These are phyloP conservation scores for Heloderma charlesbogerti DNA, from an alignment of 2,113 vertebrate genomes.

Conservation along the genomic window DNA sequence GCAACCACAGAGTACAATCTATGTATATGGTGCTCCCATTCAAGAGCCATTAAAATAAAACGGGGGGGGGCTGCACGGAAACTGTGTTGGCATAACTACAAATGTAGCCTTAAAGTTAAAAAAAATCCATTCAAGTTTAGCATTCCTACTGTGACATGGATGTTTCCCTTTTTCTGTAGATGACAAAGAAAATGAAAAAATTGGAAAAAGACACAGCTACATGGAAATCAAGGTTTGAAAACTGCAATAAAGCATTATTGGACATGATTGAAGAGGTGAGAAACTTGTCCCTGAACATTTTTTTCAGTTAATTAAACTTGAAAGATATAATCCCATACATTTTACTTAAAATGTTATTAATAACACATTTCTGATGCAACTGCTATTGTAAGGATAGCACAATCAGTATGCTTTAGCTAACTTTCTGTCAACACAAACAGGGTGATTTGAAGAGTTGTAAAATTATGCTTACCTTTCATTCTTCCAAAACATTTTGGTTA, in stretches of 20 bases:
- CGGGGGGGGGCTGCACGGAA: not conserved
- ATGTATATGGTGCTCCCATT: not conserved
- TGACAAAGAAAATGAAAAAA: slow-evolving; percentile 96
- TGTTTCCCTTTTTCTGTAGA: slow-evolving; percentile 79
- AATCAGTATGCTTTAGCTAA: not conserved
- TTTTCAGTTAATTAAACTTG: not conserved
- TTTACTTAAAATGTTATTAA: not conserved
- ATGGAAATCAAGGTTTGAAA: slow-evolving; percentile 96
- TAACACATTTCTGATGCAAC: not conserved
- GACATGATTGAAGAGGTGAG: slow-evolving; percentile 97
- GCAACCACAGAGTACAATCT: not conserved
- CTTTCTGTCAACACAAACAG: not conserved
- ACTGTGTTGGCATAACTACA: slow-evolving; percentile 8
- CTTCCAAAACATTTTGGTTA: not conserved
- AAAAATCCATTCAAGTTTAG: slow-evolving; percentile 21
- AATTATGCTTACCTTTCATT: not conserved
- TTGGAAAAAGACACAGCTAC: slow-evolving; percentile 92
- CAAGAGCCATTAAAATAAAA: not conserved
- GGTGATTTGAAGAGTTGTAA: not conserved
- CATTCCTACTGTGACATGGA: slow-evolving; percentile 38
- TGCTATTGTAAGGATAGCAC: not conserved
- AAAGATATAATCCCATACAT: not conserved
- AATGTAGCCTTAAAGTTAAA: slow-evolving; percentile 21
- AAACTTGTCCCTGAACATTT: not conserved
- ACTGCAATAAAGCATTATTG: slow-evolving; percentile 92